Conservation (phyloP, 1,140 invertebrate species). For the Metopolophium dirhodum region DNA sequence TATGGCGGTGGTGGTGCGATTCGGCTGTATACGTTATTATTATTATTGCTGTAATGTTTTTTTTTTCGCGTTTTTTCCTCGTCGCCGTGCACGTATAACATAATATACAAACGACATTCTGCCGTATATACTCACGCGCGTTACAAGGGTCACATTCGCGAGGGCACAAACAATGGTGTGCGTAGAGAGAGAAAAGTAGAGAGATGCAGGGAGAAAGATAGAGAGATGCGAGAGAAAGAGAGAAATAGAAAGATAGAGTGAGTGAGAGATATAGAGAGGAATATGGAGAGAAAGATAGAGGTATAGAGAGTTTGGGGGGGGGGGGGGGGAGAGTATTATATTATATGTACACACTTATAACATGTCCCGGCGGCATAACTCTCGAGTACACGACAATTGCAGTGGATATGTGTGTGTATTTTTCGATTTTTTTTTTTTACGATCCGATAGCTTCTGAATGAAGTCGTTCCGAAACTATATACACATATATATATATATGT, state of each 20-base stretch:
- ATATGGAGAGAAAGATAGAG: not conserved
- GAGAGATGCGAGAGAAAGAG: too few relatives aligned
- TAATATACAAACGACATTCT: not conserved
- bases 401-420: not conserved
- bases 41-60: not conserved
- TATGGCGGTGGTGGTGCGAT: not conserved
- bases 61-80: not conserved
- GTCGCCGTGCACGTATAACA: not conserved
- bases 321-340: not conserved
- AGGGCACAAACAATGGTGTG: not conserved
- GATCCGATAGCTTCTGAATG: slow-evolving; percentile 27
- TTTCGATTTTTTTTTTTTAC: not conserved
- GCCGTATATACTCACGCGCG: not conserved
- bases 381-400: slow-evolving; percentile 21
- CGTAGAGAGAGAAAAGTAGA: not conserved
- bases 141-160: not conserved
- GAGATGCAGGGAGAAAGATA: not conserved
- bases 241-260: not conserved
- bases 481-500: not conserved
- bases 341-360: not conserved
- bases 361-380: slow-evolving; percentile 23
- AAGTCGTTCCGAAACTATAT: not conserved
- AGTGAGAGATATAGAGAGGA: not conserved
- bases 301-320: not conserved
- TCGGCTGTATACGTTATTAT: not conserved